Evolutionary conservation across 1,140 invertebrate genomes (phyloP).

Genomic region (Steinernema feltiae): DNA sequence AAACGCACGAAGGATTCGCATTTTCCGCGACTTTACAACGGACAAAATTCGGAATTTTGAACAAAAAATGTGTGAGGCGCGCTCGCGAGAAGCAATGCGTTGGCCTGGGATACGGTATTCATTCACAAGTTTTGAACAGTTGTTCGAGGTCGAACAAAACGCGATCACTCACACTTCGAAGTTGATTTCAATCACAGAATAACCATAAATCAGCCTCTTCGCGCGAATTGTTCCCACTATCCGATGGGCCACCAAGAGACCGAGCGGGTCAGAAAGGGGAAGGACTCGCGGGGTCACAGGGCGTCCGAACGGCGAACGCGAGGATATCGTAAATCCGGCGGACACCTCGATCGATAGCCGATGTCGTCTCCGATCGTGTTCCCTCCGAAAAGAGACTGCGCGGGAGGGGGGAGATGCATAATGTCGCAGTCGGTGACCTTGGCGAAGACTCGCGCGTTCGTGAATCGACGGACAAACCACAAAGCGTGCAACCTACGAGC

Average conservation of each 20-base stretch:
- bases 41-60: no score
- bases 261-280: background rate
- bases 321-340: background rate
- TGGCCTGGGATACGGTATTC: no score
- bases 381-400: background rate
- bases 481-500: no score
- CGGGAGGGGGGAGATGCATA: conserved; percentile 9
- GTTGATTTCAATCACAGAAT: background rate
- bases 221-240: background rate
- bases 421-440: background rate
- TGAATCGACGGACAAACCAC: background rate
- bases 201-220: background rate
- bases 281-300: background rate
- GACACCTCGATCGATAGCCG: background rate
- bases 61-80: no score
- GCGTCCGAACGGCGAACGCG: background rate
- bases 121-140: no score
- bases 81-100: no score
- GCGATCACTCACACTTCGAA: background rate
- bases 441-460: background rate
- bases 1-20: no score
- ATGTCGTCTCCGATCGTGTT: background rate
- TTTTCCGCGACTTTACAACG: no score
- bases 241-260: background rate
- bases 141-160: background rate